Percentiles rank a stretch among this genome's conserved stretches.
These are phyloP conservation scores for Meriones psammophilus DNA, from an alignment of 2,797 vertebrate species.

Conservation along the genomic window DNA sequence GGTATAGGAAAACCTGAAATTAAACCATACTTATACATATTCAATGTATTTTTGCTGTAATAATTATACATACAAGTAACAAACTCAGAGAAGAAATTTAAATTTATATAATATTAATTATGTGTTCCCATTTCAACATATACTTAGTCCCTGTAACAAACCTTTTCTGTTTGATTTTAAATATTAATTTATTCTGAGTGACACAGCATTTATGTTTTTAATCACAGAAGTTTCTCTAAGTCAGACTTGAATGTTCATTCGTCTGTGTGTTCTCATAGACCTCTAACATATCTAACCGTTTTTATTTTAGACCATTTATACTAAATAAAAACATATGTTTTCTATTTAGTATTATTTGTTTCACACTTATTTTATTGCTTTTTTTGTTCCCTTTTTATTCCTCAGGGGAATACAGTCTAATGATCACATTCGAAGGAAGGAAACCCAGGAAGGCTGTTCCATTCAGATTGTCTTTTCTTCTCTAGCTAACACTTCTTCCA, in stretches of 20 bases:
- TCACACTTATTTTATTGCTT: neutral
- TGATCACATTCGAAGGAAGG: neutral
- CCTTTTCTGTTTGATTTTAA: neutral
- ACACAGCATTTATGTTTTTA: neutral
- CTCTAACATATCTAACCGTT: neutral
- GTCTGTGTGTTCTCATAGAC: neutral
- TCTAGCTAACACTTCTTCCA: neutral
- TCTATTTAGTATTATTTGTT: neutral
- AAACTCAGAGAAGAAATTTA: neutral
- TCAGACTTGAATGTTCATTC: neutral
- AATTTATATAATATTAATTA: neutral
- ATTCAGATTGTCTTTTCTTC: neutral
- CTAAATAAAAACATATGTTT: neutral
- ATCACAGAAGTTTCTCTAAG: neutral
- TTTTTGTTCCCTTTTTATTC: neutral
- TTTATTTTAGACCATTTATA: neutral
- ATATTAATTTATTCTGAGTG: neutral
- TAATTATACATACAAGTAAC: neutral
- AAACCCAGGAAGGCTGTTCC: neutral
- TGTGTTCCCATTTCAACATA: neutral
- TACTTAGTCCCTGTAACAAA: neutral
- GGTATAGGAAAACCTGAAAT: too few species aligned
- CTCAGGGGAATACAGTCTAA: neutral
- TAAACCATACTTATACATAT: neutral
- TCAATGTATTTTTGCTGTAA: neutral